Evolutionary conservation across 1,140 invertebrate genomes (phyloP).

Genomic region (Holcopasites calliopsidis): DNA sequence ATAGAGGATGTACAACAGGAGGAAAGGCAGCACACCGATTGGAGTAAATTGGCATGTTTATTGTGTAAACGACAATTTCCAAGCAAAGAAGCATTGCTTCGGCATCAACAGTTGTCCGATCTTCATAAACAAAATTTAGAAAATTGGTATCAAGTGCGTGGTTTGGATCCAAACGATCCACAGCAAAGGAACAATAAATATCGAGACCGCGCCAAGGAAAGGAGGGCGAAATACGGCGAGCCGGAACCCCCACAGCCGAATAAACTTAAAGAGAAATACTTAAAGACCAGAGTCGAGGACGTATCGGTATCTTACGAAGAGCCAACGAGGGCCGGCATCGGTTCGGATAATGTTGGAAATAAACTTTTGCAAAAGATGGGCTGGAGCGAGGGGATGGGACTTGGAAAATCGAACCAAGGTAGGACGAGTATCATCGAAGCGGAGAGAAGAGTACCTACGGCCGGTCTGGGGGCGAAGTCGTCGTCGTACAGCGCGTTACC

Average conservation of each 20-base stretch:
- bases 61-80: constrained; percentile 97
- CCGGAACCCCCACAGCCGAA: constrained; percentile 88
- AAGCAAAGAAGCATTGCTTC: constrained; percentile 91
- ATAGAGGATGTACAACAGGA: constrained; percentile 82
- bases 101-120: constrained; percentile 96
- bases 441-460: constrained; percentile 84
- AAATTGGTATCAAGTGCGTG: constrained; percentile 82
- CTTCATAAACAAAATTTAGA: constrained; percentile 97
- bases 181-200: constrained; percentile 83
- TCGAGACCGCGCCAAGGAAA: constrained; percentile 97
- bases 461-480: constrained; percentile 87
- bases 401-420: constrained; percentile 96
- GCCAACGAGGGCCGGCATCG: constrained; percentile 87
- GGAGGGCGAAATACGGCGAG: constrained; percentile 96
- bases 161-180: constrained; percentile 81
- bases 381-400: constrained; percentile 97
- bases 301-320: constrained; percentile 81
- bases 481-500: constrained; percentile 87
- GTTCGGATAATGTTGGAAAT: constrained; percentile 94
- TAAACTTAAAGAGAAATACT: constrained; percentile 85
- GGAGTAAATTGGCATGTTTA: constrained; percentile 94
- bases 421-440: constrained; percentile 93
- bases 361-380: constrained; percentile 99
- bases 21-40: constrained; percentile 87
- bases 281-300: constrained; percentile 81